Base-by-base conservation (phyloP, 2,888 invertebrate genomes). In the Autographa gamma region DNA sequence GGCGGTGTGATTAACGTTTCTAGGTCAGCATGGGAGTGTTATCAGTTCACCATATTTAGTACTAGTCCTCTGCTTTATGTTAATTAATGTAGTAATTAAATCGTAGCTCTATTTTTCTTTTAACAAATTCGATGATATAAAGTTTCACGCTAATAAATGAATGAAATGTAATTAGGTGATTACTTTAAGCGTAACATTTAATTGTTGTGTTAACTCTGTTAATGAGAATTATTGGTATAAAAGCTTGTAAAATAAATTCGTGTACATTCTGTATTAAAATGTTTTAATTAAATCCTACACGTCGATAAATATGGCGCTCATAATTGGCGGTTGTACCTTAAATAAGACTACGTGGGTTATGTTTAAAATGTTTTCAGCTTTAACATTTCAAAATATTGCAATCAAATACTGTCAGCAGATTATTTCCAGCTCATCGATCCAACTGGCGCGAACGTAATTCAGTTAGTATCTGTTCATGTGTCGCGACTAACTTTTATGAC, bases 201-300 rank as follows among this genome's bases (percentile, higher is more conserved):
- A 31, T 48, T 3, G 0, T 34, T 8, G 56, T 14, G 54, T 16
- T 58, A 31, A 58, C 43, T 32, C 32, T n/a, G 43, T 18, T 61
- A 74, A 63, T 61, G 52, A 62, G 18, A 32, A 59, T 62, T 41
- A 71, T 60, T 59, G 41, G 31, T 66, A 66, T 68, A 43, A 71
- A 58, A 43, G 52, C 48, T 59, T 54, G 43, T 63, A 38, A 52
- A n/a, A 56, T 64, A 64, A 62, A 48, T 14, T 54, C 60, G 19
- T 64, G 25, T 48, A 76, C 18, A 58, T 65, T 76, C 56, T 14
- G 43, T n/a, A 63, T 59, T 66, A 68, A 67, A 80, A 80, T 71
- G 43, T 68, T 80, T 71, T 72, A 77, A 77, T 81, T 81, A 69
- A 77, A 72, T 73, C 59, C 77, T 81, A 77, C 66, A 77, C 73